Evolutionary conservation across 2,888 invertebrate species (phyloP).

Genomic region (Calliopum simillimum): DNA sequence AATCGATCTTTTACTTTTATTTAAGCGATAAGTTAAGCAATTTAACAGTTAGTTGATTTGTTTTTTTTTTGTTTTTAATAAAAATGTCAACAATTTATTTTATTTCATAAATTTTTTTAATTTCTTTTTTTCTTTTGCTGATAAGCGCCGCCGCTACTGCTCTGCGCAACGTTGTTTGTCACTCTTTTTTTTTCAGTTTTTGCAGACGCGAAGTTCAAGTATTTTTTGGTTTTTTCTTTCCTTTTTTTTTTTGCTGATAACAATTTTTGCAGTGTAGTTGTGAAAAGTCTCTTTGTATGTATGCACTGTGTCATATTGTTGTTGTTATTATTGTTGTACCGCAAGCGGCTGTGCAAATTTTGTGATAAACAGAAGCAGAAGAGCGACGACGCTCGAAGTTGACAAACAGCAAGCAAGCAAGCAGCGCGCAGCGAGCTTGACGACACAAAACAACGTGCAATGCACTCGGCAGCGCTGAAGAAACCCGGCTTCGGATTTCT

Average conservation of each 20-base stretch:
- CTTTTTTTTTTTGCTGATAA: not conserved
- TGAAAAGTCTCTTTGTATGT: not conserved
- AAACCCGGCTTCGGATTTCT: no score
- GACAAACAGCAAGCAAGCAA: no score
- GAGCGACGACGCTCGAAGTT: not conserved
- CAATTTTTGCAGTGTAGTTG: no score
- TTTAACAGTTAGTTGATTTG: not conserved
- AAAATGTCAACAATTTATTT: conserved; percentile 40
- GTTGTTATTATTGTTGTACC: no score
- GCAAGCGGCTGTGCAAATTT: not conserved
- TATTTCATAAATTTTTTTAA: conserved; percentile 12
- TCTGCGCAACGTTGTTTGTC: not conserved
- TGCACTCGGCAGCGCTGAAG: no score
- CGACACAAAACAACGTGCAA: no score
- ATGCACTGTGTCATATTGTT: not conserved
- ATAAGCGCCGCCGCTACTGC: conserved; percentile 17
- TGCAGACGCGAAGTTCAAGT: conserved; percentile 29
- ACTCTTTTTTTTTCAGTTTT: not conserved
- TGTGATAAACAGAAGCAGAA: conserved; percentile 6
- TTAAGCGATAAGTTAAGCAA: conserved; percentile 10
- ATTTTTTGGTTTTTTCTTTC: not conserved
- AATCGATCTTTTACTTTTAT: no score
- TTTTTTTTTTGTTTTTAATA: not conserved
- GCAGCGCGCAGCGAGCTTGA: no score
- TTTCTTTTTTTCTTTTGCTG: not conserved